Evolutionary conservation across 2,888 invertebrate genomes (phyloP), one percentile per base, ranked within the genome.

Genomic region (Torymus tubicola): DNA sequence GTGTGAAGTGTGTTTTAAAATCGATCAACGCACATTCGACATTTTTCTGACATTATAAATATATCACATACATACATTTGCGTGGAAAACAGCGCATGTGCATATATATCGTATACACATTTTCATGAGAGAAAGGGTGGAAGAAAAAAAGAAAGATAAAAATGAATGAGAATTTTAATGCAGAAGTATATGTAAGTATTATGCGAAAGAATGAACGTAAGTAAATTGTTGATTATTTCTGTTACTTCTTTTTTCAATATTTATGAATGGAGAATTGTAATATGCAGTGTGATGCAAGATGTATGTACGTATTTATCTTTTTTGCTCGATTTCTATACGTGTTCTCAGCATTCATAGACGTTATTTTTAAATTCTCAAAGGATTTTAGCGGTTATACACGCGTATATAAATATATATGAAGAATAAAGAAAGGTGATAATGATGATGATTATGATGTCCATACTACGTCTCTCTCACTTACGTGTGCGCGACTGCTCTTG

Each of bases 361-460:
- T 87, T 87, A 86, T 86, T 87, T 87, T 87, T 85, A 85, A 87
- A 87, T 65, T 63, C 53, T 73, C 58, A 13, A 77, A 73, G 16
- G 21, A 64, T 77, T 69, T 67, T 76, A 80, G 71, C 71, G 16
- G 63, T 71, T 65, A 80, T 65, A 21, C 50, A 57, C 63, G 57
- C 18, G 21, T 58, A 78, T 73, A 73, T 67, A 71, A 58, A 70
- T 60, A 72, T 53, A 72, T 55, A 58, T 50, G 16, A 21, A 12
- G 24, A 3, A 31, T 8, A 52, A 21, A 58, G 55, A 68, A 57
- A 52, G 16, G 4, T 52, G 31, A 71, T 31, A 16, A 73, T 16
- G 64, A 69, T 55, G 24, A 67, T 63, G 55, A 16, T 70, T 57
- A 77, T 61, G 24, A 63, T 78, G 75, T 72, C 63, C 72, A 69